Base-by-base conservation (phyloP, 2,797 vertebrate species). In the Gallinago stenura region DNA sequence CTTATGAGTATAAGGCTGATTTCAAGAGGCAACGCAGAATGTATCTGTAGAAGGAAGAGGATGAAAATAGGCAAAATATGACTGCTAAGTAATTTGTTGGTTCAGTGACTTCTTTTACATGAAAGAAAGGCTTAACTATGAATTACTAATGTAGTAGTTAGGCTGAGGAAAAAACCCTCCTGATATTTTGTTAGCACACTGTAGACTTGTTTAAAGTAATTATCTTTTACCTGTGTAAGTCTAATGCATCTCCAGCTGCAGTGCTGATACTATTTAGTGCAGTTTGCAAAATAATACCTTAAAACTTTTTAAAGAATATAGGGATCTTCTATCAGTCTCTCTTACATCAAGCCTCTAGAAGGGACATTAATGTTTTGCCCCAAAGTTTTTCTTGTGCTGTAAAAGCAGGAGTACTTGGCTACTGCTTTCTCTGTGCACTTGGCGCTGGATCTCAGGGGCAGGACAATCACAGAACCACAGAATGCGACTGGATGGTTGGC, bases 91-190 rank as follows among this genome's bases (percentile, higher is more conserved):
- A 88, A 97, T 97, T 98, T 95, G 90, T 95, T 93, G 91, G 86
- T 93, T 97, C 85, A 90, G 66, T 83, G 88, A 82, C 41, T 43
- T 43, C 75, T 96, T 87, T 93, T 65, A 89, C 50, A 73, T 41
- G 76, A 94, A 93, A 97, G 76, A 94, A 93, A 97, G 89, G 85
- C 79, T 96, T 91, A 90, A 71, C 97, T 97, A 87, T 97, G 94
- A 97, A 97, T 97, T 97, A 96, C 97, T 97, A 92, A 98, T 96
- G 87, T 65, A 92, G 80, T 85, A 90, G 88, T 92, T 97, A 91
- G 86, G 96, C 94, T 94, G 84, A 97, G 81, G 61, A 94, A 92
- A 80, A 93, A 90, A 91, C 75, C 2, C 26, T 35, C 41, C 37
- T 69, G 43, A 92, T 77, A 95, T 89, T 91, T 66, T 90, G 83